These are phyloP conservation scores for Ferrisia virgata DNA, from an alignment of 2,888 invertebrate species.

Conservation along the genomic window DNA sequence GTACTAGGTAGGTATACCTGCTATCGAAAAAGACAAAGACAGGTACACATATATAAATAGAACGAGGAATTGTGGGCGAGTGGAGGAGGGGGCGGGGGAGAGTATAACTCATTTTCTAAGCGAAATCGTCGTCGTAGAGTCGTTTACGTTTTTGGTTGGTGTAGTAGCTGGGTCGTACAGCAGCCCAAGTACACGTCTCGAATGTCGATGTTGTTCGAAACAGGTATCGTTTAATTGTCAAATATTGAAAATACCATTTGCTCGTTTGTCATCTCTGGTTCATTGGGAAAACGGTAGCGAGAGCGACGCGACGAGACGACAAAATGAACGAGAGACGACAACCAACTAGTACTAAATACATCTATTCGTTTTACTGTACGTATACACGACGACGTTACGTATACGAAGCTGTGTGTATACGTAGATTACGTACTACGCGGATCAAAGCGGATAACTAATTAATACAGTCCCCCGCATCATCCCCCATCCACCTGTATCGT, in stretches of 20 bases:
- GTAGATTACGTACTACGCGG: neutral
- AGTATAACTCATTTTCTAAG: neutral
- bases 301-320: neutral
- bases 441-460: slow-evolving; percentile 1
- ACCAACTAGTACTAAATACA: too few relatives aligned
- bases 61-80: too few relatives aligned
- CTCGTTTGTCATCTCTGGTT: neutral
- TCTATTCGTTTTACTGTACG: too few relatives aligned
- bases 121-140: neutral
- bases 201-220: neutral
- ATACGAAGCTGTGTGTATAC: neutral
- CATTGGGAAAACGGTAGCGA: neutral
- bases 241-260: slow-evolving; percentile 28
- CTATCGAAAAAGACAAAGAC: too few relatives aligned
- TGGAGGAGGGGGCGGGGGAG: neutral
- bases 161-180: neutral
- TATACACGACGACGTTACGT: neutral
- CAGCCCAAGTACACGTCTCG: neutral
- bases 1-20: too few relatives aligned
- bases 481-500: too few relatives aligned
- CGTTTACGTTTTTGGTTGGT: neutral
- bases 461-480: neutral
- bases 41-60: too few relatives aligned
- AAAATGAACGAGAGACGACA: neutral
- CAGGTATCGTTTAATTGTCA: slow-evolving; percentile 18